Evolutionary conservation across 2,113 vertebrate genomes (phyloP).

Genomic region (Upupa epops): DNA sequence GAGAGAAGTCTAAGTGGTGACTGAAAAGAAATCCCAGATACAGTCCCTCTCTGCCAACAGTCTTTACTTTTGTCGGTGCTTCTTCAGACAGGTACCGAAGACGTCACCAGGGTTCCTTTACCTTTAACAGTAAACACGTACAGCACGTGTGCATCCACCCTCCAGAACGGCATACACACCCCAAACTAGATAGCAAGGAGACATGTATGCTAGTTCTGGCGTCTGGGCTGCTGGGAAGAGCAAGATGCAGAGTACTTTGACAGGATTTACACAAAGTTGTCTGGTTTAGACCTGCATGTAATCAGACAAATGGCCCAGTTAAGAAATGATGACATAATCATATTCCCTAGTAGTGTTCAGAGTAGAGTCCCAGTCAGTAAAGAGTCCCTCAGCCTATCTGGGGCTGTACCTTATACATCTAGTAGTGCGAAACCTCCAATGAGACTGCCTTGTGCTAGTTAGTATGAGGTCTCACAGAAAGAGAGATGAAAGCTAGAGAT

Average conservation of each 20-base stretch:
- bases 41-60: neutral
- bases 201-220: neutral
- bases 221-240: neutral
- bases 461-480: neutral
- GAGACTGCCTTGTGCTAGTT: neutral
- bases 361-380: neutral
- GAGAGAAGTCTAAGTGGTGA: neutral
- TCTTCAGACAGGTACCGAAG: neutral
- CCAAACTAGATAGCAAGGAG: neutral
- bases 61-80: neutral
- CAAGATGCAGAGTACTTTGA: neutral
- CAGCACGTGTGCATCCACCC: neutral
- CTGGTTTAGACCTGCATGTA: conserved; percentile 9
- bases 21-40: neutral
- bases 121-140: neutral
- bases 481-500: neutral
- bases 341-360: neutral
- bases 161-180: neutral
- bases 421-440: neutral
- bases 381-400: neutral
- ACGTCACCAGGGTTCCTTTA: neutral
- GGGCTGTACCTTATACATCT: neutral
- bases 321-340: neutral
- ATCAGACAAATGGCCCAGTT: conserved; percentile 2
- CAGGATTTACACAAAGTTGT: neutral